Percentiles rank a stretch among this genome's conserved stretches.
Evolutionary conservation across 2,888 invertebrate species (phyloP).

Genomic region (Hartigia nigra): DNA sequence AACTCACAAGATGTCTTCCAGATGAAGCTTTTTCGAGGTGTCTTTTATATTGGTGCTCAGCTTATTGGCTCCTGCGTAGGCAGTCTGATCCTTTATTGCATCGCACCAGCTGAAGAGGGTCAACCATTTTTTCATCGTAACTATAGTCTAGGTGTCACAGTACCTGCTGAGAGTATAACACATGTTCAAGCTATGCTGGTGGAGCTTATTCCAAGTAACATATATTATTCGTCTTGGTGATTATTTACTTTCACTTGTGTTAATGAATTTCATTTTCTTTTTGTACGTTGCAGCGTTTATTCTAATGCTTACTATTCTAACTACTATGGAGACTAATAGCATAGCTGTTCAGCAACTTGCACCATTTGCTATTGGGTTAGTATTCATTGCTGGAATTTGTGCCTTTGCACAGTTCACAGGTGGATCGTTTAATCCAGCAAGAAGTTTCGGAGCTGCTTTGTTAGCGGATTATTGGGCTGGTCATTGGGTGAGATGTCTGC

Average conservation of each 20-base stretch:
- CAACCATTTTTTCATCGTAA: conserved; percentile 6
- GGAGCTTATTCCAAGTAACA: conserved; percentile 2
- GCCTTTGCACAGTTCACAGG: neutral
- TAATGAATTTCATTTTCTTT: neutral
- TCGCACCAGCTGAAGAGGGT: neutral
- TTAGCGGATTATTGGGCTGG: conserved; percentile 3
- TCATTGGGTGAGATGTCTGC: conserved; percentile 8
- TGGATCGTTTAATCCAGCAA: conserved; percentile 12
- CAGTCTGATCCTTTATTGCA: neutral
- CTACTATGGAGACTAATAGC: conserved; percentile 7
- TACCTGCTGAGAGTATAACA: conserved; percentile 1
- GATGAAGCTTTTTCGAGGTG: neutral
- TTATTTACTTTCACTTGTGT: neutral
- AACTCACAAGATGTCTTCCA: neutral
- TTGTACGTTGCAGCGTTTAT: neutral
- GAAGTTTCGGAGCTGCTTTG: conserved; percentile 11
- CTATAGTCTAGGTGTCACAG: conserved; percentile 7
- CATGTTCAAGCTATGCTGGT: conserved; percentile 6
- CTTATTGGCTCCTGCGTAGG: neutral
- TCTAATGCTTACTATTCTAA: conserved; percentile 10
- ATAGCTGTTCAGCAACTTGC: neutral
- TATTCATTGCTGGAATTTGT: conserved; percentile 2
- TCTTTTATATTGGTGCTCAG: neutral
- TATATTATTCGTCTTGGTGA: neutral
- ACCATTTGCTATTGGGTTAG: conserved; percentile 8